A percentile compares a stretch with the other conserved stretches of the same genome.
Evolutionary conservation across 2,888 invertebrate species (phyloP).

Genomic region (Lomographa bimaculata): DNA sequence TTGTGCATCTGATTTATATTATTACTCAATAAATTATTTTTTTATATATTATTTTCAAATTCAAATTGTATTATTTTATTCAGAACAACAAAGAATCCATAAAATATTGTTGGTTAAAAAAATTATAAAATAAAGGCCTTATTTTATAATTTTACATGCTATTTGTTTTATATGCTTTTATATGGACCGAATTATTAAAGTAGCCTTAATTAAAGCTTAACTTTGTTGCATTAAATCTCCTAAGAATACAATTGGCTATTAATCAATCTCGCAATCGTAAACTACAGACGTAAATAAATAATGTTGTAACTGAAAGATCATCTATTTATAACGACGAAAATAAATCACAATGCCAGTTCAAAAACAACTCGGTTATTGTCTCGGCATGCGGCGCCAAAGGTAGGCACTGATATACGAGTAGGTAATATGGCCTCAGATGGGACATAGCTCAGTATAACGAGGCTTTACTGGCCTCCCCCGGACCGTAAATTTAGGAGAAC

Average conservation of each 20-base stretch:
- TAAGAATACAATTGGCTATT: background rate
- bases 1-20: no score
- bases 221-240: no score
- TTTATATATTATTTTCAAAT: no score
- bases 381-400: slow-evolving; percentile 39
- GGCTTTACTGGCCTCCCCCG: slow-evolving; percentile 71
- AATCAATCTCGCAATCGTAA: background rate
- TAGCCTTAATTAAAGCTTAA: no score
- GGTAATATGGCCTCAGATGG: slow-evolving; percentile 61
- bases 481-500: slow-evolving; percentile 75
- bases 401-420: slow-evolving; percentile 42
- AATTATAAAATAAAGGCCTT: no score
- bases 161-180: no score
- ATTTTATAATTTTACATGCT: no score
- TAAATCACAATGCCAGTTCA: slow-evolving; percentile 12
- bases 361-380: slow-evolving; percentile 24
- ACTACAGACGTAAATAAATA: slow-evolving; percentile 10
- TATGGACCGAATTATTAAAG: no score
- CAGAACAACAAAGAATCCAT: no score
- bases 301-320: slow-evolving; percentile 15
- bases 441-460: slow-evolving; percentile 77
- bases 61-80: no score
- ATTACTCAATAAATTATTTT: no score
- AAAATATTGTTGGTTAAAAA: no score
- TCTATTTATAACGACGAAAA: slow-evolving; percentile 21